These are phyloP conservation scores for Sphenopsis melanotis DNA, from an alignment of 2,797 vertebrate genomes.

Conservation along the genomic window DNA sequence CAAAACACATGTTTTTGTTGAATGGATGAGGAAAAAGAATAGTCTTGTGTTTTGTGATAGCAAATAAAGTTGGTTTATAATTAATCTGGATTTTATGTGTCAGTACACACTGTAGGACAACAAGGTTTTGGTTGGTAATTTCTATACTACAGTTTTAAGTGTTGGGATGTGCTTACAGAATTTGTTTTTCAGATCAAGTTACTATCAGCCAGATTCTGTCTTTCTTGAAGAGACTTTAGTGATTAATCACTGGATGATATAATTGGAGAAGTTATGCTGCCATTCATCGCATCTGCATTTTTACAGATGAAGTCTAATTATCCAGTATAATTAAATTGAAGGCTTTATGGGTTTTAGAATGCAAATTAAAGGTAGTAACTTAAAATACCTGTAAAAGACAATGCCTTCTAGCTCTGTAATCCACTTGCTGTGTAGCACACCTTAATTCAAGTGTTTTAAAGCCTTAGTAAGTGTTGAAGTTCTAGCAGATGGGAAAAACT, in stretches of 20 bases:
- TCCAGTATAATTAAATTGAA: neutral
- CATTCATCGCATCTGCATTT: neutral
- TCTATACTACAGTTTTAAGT: neutral
- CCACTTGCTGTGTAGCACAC: neutral
- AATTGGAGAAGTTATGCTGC: neutral
- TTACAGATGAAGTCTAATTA: neutral
- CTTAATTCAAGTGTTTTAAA: neutral
- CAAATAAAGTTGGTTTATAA: neutral
- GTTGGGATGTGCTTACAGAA: neutral
- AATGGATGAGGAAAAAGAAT: neutral
- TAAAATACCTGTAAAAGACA: neutral
- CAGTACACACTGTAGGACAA: neutral
- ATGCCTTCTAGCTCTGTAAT: neutral
- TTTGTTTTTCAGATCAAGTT: neutral
- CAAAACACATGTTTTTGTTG: accelerated
- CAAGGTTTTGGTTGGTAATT: neutral
- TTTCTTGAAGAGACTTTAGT: neutral
- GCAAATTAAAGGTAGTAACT: neutral
- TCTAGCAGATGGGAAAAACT: neutral
- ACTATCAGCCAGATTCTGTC: neutral
- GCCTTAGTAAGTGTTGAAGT: neutral
- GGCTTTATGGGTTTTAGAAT: neutral
- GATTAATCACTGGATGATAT: neutral
- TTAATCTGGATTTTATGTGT: neutral
- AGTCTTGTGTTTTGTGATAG: neutral